Evolutionary conservation across 2,888 invertebrate genomes (phyloP), one percentile per base, ranked within the genome.

Genomic region (Pristionchus exspectatus): DNA sequence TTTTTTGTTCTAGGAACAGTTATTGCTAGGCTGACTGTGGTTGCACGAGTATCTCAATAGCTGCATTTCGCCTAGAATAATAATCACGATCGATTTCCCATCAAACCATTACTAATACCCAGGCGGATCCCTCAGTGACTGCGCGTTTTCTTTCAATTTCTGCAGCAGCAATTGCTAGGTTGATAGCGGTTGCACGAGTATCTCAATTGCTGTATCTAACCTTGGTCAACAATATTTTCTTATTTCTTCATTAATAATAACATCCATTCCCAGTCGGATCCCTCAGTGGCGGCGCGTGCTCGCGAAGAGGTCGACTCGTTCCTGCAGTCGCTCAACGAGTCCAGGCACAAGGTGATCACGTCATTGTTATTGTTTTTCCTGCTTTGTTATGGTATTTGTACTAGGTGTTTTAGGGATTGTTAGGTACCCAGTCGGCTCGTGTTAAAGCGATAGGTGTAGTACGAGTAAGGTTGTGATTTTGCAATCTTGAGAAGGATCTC

Each of bases 271-370:
- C 16, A 83, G 83, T 30, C 9, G 27, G 54, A 50, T 50, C 16
- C 38, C 21, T 44, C 27, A 2, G 30, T 56, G 14, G 56, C 77
- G 24, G 24, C 24, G 14, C 50, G 77, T 12, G 77, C 77, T n/a
- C 77, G 33, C 18, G 77, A 77, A 21, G 77, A 77, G n/a, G 44
- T 77, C 44, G 77, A 77, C 24, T 77, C 77, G 27, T 84, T 84
- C 84, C 59, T 84, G n/a, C 84, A 27, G 4, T 84, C 84, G 10
- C 16, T 84, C 84, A 44, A 38, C 21, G 77, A 18, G n/a, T 44
- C 44, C 7, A 77, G 77, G 14, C 16, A 30, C 33, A 72, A 72
- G 72, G 72, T 72, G 30, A 33, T 59, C 2, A 18, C 21, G 18
- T 59, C 24, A 24, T 59, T 50, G 44, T 50, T 50, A 10, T 50